Conservation (phyloP, 2,113 vertebrate genomes). For the Cisticola juncidis region DNA sequence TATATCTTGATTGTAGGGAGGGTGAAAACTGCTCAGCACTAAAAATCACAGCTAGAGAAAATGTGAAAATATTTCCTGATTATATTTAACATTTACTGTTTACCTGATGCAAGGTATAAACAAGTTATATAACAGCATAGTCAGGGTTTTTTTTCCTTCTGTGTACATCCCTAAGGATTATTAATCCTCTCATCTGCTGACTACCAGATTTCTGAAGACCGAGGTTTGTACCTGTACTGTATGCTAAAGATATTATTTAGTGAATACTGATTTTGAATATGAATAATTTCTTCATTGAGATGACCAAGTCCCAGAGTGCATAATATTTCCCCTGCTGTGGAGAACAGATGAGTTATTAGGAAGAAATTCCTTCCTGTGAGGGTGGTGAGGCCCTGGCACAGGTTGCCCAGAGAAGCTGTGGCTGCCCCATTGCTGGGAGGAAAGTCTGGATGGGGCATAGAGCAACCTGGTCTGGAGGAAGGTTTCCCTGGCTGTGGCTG, state of each 20-base stretch:
- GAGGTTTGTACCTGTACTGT: not conserved
- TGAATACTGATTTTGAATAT: not conserved
- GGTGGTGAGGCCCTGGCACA: not conserved
- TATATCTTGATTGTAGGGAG: not conserved
- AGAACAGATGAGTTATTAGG: not conserved
- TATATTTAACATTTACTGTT: not conserved
- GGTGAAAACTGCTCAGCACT: not conserved
- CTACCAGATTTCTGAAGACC: not conserved
- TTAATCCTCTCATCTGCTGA: not conserved
- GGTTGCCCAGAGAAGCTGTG: not conserved
- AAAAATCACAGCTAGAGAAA: not conserved
- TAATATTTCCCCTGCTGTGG: not conserved
- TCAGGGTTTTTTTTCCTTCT: not conserved
- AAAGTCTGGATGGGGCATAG: fast-evolving
- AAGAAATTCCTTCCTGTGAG: not conserved
- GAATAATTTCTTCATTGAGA: not conserved
- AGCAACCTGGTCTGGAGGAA: not conserved
- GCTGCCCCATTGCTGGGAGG: no score
- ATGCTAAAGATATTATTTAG: not conserved
- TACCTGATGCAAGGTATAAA: not conserved
- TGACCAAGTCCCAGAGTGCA: not conserved
- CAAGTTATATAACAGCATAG: not conserved
- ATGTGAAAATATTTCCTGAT: not conserved
- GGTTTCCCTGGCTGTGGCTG: not conserved
- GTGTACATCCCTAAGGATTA: not conserved